Evolutionary conservation across 2,888 invertebrate species (phyloP), one percentile per base, ranked within the genome.

Genomic region (Periphyllus acericola): DNA sequence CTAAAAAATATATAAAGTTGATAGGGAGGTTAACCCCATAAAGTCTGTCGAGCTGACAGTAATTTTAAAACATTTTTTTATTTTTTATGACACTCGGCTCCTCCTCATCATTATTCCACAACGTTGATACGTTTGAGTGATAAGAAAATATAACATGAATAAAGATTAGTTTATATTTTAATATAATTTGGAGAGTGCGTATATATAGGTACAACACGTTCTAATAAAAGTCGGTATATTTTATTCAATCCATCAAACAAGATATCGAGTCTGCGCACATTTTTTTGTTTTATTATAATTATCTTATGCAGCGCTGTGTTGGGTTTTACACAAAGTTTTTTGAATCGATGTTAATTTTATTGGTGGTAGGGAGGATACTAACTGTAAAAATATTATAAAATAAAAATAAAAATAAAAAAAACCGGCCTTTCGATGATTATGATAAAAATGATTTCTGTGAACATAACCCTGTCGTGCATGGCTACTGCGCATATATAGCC

Each of bases 1-100:
- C 71, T 80, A 80, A 86, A 86, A 85, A 86, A 80, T 66, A 72
- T 55, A 71, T 46, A 36, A 79, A 79, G 68, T 71, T n/a, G 85
- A 79, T 71, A 21, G 52, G 71, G 75, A 79, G 71, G 85, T 86
- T 86, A 86, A 71, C 80, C 80, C 71, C 55, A 86, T 86, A 80
- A 86, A 86, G 66, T 84, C 40, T 71, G 52, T 40, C 60, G 72
- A 21, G 80, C 36, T 72, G 86, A 80, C 52, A 79, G 86, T 36
- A 79, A 80, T 86, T 79, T 68, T 60, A 80, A 86, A 86, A 86
- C 8, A 74, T 80, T 40, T 66, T 75, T 55, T 72, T 34, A 11
- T 32, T 72, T 86, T 80, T 86, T 79, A 85, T 78, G 78, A 78
- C 78, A 85, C 78, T 85, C 52, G 76, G 6, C 71, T 76, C 84